Percentiles rank a stretch among this genome's conserved stretches.
These are phyloP conservation scores for Scaptodrosophila latifasciaeformis DNA, from an alignment of 2,888 invertebrate genomes.

Conservation along the genomic window DNA sequence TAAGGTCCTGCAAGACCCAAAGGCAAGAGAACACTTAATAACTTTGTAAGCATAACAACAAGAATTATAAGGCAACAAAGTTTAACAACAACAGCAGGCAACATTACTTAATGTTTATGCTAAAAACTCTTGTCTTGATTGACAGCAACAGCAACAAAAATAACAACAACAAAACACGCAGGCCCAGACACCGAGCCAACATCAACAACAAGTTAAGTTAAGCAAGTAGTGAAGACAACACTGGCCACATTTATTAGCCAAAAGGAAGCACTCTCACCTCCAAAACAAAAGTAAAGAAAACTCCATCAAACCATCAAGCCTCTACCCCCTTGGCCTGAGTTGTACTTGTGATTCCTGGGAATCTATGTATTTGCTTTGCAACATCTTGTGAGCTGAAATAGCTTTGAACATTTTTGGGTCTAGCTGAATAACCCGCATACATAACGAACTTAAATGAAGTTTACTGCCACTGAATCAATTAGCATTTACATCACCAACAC, in stretches of 20 bases:
- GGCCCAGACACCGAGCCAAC: conserved; percentile 11
- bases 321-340: conserved; percentile 16
- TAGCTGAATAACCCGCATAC: conserved; percentile 48
- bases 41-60: conserved; percentile 53
- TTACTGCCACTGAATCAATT: conserved; percentile 50
- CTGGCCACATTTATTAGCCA: conserved; percentile 51
- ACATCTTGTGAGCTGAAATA: conserved; percentile 20
- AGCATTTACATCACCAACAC: conserved; percentile 52
- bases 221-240: background rate
- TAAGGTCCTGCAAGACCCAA: too few species aligned
- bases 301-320: background rate
- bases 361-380: conserved; percentile 1
- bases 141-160: conserved; percentile 41
- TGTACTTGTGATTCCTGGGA: background rate
- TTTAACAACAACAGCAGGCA: conserved; percentile 31
- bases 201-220: background rate
- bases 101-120: conserved; percentile 43
- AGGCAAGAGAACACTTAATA: conserved; percentile 55
- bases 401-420: too few species aligned
- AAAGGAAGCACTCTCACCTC: conserved; percentile 15
- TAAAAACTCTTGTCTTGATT: conserved; percentile 59
- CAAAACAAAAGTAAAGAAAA: background rate
- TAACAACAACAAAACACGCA: conserved; percentile 18
- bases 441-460: conserved; percentile 62
- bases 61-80: conserved; percentile 47